Base-by-base conservation (phyloP, 2,797 vertebrate genomes). In the Catharus ustulatus region DNA sequence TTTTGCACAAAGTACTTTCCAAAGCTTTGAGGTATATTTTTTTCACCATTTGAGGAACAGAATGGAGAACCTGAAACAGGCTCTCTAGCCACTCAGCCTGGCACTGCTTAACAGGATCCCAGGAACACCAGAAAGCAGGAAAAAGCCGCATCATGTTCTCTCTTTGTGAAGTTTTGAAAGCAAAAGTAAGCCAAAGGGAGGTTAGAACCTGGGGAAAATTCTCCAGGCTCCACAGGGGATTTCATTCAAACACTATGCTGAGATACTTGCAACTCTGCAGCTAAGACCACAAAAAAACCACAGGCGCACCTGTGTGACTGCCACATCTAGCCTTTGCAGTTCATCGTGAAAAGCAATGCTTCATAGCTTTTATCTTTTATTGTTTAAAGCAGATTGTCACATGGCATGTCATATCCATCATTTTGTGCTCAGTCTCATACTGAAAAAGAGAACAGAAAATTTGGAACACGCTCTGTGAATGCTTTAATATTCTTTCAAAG, bases 41-140 rank as follows among this genome's bases (percentile, higher is more conserved):
- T 73, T 95, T 61, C 87, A 76, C n/a, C 45, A 32, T 97, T 97
- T 96, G 87, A 97, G 97, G 95, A 95, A 76, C 20, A 88, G 69
- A 96, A 79, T 93, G 77, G 91, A 95, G 78, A 88, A 80, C 79
- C 89, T 95, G 83, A 91, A 97, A 97, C 90, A 95, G 55, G 51
- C 8, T 80, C 13, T 78, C 93, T 38, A 79, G 64, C 67, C 87
- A 72, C 88, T 95, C 88, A 90, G 72, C 55, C 91, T 95, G 85
- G 57, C 68, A 51, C 81, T 80, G 78, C 77, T 90, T 63, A 84
- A 93, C 96, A 66, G 67, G 75, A 93, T 93, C 89, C 77, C 66
- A 71, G 81, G 51, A 89, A 48, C 82, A 61, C 66, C 63, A 74
- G 84, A 93, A 92, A 94, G 26, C 22, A 32, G 54, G 81, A 57